Evolutionary conservation across 1,140 invertebrate species (phyloP), one percentile per base, ranked within the genome.

Genomic region (Cydia fagiglandana): DNA sequence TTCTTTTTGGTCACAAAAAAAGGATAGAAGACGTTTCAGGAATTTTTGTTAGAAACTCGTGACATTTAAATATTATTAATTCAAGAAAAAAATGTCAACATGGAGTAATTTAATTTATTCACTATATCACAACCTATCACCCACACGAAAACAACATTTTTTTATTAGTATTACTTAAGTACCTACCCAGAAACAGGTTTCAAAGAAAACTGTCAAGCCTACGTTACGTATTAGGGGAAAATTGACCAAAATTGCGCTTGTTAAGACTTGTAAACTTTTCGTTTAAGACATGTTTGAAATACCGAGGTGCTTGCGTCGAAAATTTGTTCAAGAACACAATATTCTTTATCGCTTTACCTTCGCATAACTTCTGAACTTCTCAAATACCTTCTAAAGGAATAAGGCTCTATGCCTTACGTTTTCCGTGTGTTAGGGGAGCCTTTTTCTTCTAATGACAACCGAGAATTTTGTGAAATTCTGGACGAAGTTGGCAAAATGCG

Each of bases 331-430:
- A 61, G 56, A 61, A 24, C 56, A 41, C 38, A 38, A 70, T 70
- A 70, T 70, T 70, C 66, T 70, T 70, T 70, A 70, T 70, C 66
- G 66, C n/a, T 41, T 17, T 38, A 38, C 66, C 66, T 45, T 17
- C 15, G 66, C 66, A 38, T 70, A 70, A 70, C 66, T 45, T 70
- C 3, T 34, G 66, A 70, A 70, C 38, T 70, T 45, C 66, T 5
- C n/a, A 17, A 61, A 61, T 20, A 61, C 15, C 17, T 7, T 56
- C 17, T 1, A n/a, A 61, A 61, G 56, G 56, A 61, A 24, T 24
- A 61, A 61, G 56, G 56, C 7, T 24, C 7, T 61, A 61, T 61
- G 20, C 2, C 24, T 12, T 20, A 24, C 9, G 5, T 61, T 61
- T 61, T 61, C n/a, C 20, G 12, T 61, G 20, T 17, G 3, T 20